Conservation (phyloP, 1,140 invertebrate species). For the Solenopsis fugax region DNA sequence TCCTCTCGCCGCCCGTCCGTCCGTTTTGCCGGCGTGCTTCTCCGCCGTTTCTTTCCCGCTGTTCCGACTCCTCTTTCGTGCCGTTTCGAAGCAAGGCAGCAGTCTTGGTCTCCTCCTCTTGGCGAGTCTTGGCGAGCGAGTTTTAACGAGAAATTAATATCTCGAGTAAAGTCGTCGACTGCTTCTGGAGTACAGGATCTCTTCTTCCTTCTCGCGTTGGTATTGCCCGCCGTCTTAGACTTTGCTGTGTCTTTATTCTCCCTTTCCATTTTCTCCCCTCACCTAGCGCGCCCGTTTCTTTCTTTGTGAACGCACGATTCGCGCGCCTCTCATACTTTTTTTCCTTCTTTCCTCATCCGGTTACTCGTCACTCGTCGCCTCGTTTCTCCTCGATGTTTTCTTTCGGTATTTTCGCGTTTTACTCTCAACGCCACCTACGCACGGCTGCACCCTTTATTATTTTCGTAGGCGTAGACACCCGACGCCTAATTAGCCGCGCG, state of each 20-base stretch:
- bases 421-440: slow-evolving; percentile 50
- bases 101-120: slow-evolving; percentile 47
- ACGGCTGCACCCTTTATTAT: slow-evolving; percentile 65
- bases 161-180: slow-evolving; percentile 67
- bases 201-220: slow-evolving; percentile 17
- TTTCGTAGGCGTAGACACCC: slow-evolving; percentile 55
- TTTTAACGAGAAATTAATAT: slow-evolving; percentile 79
- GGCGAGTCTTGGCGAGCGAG: slow-evolving; percentile 63
- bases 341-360: background rate
- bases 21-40: slow-evolving; percentile 19
- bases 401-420: slow-evolving; percentile 49
- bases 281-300: slow-evolving; percentile 13
- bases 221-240: slow-evolving; percentile 42
- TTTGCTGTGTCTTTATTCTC: slow-evolving; percentile 47
- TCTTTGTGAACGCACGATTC: slow-evolving; percentile 31
- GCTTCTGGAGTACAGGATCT: slow-evolving; percentile 51
- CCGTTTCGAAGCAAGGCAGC: slow-evolving; percentile 58
- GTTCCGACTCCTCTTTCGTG: slow-evolving; percentile 30
- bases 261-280: slow-evolving; percentile 20
- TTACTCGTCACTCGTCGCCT: background rate
- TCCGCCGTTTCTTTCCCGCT: slow-evolving; percentile 11
- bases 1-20: background rate
- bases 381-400: slow-evolving; percentile 34
- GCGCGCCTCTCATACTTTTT: slow-evolving; percentile 40
- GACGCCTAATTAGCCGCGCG: slow-evolving; percentile 70